A percentile compares a stretch with the other conserved stretches of the same genome.
Conservation (phyloP, 2,797 vertebrate genomes). For the Novumbra hubbsi region DNA sequence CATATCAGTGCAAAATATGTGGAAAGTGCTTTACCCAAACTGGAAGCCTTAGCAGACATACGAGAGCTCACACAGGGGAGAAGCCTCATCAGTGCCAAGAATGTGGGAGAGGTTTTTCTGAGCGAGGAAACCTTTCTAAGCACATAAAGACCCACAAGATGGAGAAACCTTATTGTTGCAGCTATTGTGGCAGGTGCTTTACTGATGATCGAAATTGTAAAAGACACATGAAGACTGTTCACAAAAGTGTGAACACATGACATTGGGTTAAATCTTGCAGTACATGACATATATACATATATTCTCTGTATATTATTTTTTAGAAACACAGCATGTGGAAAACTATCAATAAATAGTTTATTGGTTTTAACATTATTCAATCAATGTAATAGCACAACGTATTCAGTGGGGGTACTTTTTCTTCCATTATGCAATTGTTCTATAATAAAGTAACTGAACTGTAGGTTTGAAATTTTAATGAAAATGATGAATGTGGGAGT, state of each 20-base stretch:
- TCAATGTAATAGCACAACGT: too few relatives aligned
- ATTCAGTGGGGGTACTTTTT: too few relatives aligned
- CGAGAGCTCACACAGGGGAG: constrained; percentile 11
- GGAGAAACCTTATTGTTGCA: not conserved
- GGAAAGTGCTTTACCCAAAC: constrained; percentile 3
- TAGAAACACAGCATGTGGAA: not conserved
- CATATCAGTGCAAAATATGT: constrained; percentile 1
- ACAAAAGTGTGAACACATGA: not conserved
- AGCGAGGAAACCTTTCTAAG: not conserved
- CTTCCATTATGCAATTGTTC: too few relatives aligned
- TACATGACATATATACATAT: not conserved
- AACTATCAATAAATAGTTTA: not conserved
- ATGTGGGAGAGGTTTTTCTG: constrained; percentile 3
- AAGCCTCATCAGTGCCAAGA: constrained; percentile 8
- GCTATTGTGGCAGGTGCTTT: not conserved
- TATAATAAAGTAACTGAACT: too few relatives aligned
- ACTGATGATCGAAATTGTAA: not conserved
- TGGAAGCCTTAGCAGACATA: not conserved
- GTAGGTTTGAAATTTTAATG: too few relatives aligned
- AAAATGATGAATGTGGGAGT: too few relatives aligned
- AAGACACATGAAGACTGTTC: not conserved
- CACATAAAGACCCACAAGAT: not conserved
- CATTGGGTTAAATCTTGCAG: not conserved
- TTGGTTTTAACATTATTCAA: too few relatives aligned
- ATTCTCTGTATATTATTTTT: not conserved